phyloP scores from a whole-genome alignment of 2,888 invertebrate genomes.

The Idaea straminata region DNA sequence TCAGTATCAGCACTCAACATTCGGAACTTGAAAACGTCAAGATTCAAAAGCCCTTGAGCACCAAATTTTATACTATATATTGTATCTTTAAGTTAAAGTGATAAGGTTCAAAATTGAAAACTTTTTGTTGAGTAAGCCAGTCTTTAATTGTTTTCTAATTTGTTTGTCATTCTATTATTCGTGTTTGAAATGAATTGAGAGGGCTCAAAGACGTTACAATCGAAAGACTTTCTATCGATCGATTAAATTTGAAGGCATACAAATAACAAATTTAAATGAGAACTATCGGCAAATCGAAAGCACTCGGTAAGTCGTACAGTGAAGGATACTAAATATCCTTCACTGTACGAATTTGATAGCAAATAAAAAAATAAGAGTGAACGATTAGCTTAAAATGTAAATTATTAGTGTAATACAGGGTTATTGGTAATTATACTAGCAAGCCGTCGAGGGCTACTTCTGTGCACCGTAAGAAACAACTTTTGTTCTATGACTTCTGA shows the following conservation, averaged over 20 bases:
- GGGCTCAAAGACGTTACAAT: not conserved
- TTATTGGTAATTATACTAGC: no score
- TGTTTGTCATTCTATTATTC: conserved; percentile 26
- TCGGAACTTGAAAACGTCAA: conserved; percentile 5
- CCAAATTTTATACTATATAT: not conserved
- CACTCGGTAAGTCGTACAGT: no score
- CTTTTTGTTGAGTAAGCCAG: conserved; percentile 14
- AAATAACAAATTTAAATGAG: no score
- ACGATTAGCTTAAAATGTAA: no score
- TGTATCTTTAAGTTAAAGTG: not conserved
- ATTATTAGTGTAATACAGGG: no score
- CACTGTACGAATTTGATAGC: not conserved
- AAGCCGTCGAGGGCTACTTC: no score
- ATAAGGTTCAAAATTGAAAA: conserved; percentile 9
- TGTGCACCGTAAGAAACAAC: no score
- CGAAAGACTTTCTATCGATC: not conserved
- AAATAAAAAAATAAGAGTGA: not conserved
- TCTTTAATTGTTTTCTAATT: conserved; percentile 31
- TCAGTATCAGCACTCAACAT: not conserved
- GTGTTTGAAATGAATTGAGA: conserved; percentile 20
- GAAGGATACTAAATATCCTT: no score
- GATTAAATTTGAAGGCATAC: not conserved
- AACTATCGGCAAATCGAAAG: no score
- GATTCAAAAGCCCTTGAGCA: conserved; percentile 21
- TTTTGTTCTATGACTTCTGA: no score